Evolutionary conservation across 2,888 invertebrate genomes (phyloP), one percentile per base, ranked within the genome.

Genomic region (Allygus modestus): DNA sequence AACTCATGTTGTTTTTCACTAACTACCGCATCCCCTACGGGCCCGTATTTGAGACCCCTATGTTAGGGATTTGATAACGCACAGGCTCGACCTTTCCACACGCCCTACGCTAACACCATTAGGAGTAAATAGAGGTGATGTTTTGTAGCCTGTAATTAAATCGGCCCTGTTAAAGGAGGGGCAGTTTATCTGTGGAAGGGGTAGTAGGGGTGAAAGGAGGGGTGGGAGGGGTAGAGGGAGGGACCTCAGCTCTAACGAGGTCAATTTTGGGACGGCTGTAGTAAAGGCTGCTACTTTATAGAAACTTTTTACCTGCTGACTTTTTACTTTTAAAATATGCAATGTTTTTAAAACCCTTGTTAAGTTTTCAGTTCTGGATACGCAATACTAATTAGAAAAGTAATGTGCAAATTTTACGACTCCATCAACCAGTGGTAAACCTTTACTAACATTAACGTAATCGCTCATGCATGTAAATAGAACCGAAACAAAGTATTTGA

Each of bases 101-200:
- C 65, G 20, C 69, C 73, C 20, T 5, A n/a, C 83, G 83, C 28
- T 83, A 83, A 83, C 73, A 83, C 75, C 58, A 83, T 83, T 83
- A 75, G 46, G 58, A 26, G 83, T 75, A 83, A 83, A 83, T 83
- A 83, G 83, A 54, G 83, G 71, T 83, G 73, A 83, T 83, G 83
- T 83, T 73, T 83, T 83, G 75, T 73, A 33, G 26, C 37, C n/a
- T 15, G 83, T 83, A 83, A 83, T 83, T 83, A 83, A 83, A 83
- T 83, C 75, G 83, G 37, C 79, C 58, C 79, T 41, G 79, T 79
- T 79, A 33, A 31, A 20, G 51, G 58, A 73, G 73, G 37, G 43
- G 37, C 41, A 73, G 73, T 69, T 69, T 69, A 69, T 31, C 28
- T 28, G 31, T n/a, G 54, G 31, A 11, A 51, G 77, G 23, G 75